A percentile compares a stretch with the other conserved stretches of the same genome.
These are phyloP conservation scores for Cydia pomonella DNA, from an alignment of 1,140 invertebrate species.

Conservation along the genomic window DNA sequence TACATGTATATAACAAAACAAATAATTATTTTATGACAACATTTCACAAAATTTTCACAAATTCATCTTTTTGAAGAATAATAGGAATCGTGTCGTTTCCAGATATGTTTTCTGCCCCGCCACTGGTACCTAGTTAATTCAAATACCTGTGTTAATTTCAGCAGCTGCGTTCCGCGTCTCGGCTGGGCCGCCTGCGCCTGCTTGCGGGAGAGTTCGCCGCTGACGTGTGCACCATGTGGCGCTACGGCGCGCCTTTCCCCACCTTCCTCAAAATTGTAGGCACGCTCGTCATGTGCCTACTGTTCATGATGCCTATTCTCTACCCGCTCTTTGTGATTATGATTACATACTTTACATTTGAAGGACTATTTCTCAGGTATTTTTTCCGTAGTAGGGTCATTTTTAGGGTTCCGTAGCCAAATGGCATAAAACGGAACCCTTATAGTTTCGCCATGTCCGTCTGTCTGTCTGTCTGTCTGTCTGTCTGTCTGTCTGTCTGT, in stretches of 20 bases:
- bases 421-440: too few species aligned
- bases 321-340: constrained; percentile 63
- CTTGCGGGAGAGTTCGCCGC: constrained; percentile 54
- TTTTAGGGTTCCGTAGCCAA: too few species aligned
- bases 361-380: constrained; percentile 67
- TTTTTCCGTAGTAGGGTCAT: neutral
- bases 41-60: neutral
- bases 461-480: too few species aligned
- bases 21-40: constrained; percentile 19
- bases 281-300: constrained; percentile 60
- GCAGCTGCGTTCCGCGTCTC: constrained; percentile 62
- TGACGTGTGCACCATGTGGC: constrained; percentile 66
- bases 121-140: neutral
- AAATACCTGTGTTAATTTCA: constrained; percentile 37
- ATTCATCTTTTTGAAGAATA: neutral
- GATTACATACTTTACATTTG: constrained; percentile 64
- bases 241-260: constrained; percentile 70
- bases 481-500: too few species aligned
- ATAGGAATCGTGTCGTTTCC: neutral
- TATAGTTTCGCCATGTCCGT: too few species aligned
- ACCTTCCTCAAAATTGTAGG: constrained; percentile 75
- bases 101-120: neutral
- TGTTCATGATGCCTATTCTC: constrained; percentile 63
- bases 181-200: constrained; percentile 51
- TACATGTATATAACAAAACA: constrained; percentile 23